phyloP scores from a whole-genome alignment of 2,797 vertebrate species.

The Lacerta viridis region DNA sequence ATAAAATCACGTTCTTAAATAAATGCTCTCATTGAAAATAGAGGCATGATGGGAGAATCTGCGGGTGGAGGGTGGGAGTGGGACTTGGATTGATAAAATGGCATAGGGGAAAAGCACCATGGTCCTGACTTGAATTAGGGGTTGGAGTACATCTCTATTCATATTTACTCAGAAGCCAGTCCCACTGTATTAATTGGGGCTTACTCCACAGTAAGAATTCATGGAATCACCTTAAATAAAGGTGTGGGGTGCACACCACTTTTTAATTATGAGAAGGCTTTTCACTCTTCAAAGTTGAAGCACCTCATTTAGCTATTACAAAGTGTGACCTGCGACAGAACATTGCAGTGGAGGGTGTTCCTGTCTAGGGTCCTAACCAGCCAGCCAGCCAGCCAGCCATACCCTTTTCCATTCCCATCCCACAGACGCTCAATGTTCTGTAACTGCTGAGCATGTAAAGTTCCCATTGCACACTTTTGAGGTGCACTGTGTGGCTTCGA shows the following conservation, averaged over 20 bases:
- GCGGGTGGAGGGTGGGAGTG: no score
- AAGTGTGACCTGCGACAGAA: background rate
- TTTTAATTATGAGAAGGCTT: background rate
- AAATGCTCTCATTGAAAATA: background rate
- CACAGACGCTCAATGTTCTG: no score
- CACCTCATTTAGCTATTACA: background rate
- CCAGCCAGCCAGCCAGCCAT: no score
- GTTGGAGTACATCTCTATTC: background rate
- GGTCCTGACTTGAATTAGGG: background rate
- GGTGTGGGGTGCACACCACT: no score
- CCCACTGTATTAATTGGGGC: background rate
- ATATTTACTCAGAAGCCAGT: no score
- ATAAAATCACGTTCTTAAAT: background rate
- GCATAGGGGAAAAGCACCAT: background rate
- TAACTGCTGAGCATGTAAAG: no score
- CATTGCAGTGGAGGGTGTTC: no score
- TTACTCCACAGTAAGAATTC: background rate
- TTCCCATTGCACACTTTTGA: no score
- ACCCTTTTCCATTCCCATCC: no score
- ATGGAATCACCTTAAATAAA: no score
- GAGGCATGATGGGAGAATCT: background rate
- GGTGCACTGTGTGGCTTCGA: no score
- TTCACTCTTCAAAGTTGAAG: background rate
- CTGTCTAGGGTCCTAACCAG: no score
- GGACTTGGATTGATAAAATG: background rate